These are phyloP conservation scores for Euthynnus affinis DNA, from an alignment of 2,797 vertebrate genomes.

Conservation along the genomic window DNA sequence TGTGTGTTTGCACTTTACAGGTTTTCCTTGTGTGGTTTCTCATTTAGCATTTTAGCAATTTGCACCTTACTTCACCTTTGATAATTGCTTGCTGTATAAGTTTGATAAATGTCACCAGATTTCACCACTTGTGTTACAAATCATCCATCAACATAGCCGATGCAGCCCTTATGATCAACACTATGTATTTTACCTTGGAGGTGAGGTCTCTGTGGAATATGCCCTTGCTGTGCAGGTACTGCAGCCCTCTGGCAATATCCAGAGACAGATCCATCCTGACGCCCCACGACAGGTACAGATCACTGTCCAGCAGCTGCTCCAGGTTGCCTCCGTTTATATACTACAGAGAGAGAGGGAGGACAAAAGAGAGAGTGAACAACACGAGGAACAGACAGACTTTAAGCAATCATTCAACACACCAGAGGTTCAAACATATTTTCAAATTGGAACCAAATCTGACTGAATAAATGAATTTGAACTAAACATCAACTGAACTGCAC, in stretches of 20 bases:
- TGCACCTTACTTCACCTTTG: no score
- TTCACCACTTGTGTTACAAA: neutral
- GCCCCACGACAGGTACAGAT: conserved; percentile 90
- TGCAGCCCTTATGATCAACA: neutral
- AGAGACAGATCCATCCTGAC: conserved; percentile 89
- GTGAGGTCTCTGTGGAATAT: conserved; percentile 97
- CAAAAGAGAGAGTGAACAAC: neutral
- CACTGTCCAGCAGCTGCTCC: conserved; percentile 95
- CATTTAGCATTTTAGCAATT: no score
- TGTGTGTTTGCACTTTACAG: no score
- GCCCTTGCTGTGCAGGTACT: conserved; percentile 95
- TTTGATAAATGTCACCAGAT: neutral
- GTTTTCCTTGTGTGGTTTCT: no score
- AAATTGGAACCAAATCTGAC: neutral
- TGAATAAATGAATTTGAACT: neutral
- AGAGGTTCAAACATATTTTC: no score
- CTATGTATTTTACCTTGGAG: conserved; percentile 86
- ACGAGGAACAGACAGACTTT: no score
- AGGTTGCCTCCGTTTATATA: conserved; percentile 97
- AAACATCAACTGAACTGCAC: no score
- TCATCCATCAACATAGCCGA: neutral
- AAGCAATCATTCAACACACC: no score
- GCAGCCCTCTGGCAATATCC: conserved; percentile 91
- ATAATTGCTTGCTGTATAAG: no score
- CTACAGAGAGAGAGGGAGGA: conserved; percentile 67